Base-by-base conservation (phyloP, 1,140 invertebrate genomes). In the Battus philenor region DNA sequence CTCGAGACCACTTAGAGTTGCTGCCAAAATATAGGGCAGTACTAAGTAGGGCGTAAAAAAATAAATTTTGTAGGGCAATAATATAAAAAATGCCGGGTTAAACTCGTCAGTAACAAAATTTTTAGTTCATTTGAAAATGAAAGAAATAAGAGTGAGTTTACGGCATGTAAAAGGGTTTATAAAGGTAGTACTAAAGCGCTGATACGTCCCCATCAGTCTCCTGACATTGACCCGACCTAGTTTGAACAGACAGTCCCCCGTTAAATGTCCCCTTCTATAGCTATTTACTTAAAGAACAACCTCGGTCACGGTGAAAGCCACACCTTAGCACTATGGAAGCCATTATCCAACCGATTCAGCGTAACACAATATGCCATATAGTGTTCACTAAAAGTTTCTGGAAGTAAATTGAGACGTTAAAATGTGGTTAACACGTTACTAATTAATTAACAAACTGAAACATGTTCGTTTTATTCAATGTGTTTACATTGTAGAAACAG, bases 291-390 rank as follows among this genome's bases (percentile, higher is more conserved):
- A 18, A 50, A 38, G 15, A 53, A 2, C 33, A 45, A 44, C 38
- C 41, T 34, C 32, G n/a, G n/a, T 20, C 16, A 38, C 18, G 18
- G 30, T 32, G 45, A 51, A 54, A 43, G 57, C 54, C 69, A 58
- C 69, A 47, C 72, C 71, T 60, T 54, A 38, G 45, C 60, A 53
- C 62, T 68, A 65, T 66, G 59, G 44, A 55, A 59, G 43, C 68
- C 59, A 63, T 64, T 55, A 57, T 44, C 43, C 39, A 47, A 44
- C 39, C 47, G n/a, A 8, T 13, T 32, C 12, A 18, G 16, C 1
- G 33, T 36, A 36, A 36, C 33, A 36, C 33, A 36, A 36, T 36
- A 36, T 22, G 33, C 15, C 33, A 18, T 36, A 18, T 36, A 36
- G 20, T 18, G 33, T 36, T 36, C 16, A 36, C 17, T 16, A 36